Conservation (phyloP, 2,113 vertebrate genomes). For the Psilopogon haemacephalus region DNA sequence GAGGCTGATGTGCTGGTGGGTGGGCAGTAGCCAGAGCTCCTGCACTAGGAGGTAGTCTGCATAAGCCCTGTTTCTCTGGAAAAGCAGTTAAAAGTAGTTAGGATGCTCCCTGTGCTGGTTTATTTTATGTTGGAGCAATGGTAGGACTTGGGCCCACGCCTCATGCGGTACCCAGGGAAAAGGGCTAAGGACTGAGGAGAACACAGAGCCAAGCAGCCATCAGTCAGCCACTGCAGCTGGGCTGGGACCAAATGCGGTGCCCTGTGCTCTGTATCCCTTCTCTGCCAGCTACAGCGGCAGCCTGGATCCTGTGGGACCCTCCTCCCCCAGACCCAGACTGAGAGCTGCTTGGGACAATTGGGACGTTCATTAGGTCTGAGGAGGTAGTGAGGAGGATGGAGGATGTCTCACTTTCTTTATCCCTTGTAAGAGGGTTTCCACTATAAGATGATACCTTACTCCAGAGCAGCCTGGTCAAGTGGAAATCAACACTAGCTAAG, state of each 20-base stretch:
- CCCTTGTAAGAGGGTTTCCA: constrained; percentile 50
- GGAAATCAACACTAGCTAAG: constrained; percentile 55
- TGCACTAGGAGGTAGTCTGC: background rate
- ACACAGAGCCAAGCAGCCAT: accelerated
- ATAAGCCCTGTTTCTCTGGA: background rate
- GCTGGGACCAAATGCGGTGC: background rate
- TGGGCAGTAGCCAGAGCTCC: background rate
- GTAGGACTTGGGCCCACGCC: background rate
- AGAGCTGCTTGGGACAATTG: accelerated
- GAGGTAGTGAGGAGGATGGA: background rate
- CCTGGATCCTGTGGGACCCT: background rate
- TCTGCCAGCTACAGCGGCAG: accelerated
- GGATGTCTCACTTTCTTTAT: constrained; percentile 49
- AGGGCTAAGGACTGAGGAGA: background rate
- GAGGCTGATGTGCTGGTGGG: accelerated
- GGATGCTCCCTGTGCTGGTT: background rate
- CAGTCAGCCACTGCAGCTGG: background rate
- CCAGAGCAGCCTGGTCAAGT: constrained; percentile 25
- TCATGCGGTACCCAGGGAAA: accelerated
- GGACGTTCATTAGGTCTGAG: accelerated
- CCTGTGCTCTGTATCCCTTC: background rate
- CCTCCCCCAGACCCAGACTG: background rate
- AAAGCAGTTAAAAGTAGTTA: constrained; percentile 51
- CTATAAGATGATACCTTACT: constrained; percentile 7
- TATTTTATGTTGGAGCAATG: background rate